Base-by-base conservation (phyloP, 2,113 vertebrate genomes). In the Rhabdornis inornatus region DNA sequence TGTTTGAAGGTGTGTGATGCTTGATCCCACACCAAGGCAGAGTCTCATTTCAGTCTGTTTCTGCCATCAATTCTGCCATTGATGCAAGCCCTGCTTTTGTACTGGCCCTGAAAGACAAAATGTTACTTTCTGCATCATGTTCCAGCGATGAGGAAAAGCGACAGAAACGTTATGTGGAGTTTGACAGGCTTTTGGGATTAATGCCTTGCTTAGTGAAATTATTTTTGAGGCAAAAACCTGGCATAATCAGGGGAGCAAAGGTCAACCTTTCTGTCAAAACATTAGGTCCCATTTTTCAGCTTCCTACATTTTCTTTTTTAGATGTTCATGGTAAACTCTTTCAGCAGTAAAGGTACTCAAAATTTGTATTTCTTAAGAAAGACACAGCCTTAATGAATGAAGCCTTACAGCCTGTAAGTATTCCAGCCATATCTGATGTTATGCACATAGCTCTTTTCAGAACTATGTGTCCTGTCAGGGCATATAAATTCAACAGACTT, bases 401-500 rank as follows among this genome's bases (percentile, higher is more conserved):
- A 93, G 45, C 22, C 16, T 70, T 89, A 40, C 28, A 94, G 53
- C 17, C 42, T 93, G 77, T 35, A 75, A 89, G 50, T 76, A 83
- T 94, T 94, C 65, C 39, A 90, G 79, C 39, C 37, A 79, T 94
- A 95, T 92, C 94, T 96, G 80, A 94, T 92, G 68, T 95, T 82
- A 80, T 75, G 17, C 77, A 92, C 53, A 86, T 31, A 87, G 70
- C 33, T 92, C 61, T 72, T 77, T 87, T 85, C 71, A 83, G 83
- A 96, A 90, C 83, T 83, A 2, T 56, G 69, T 93, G 47, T 70
- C 85, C 56, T 95, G 82, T 96, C 93, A 97, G 59, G 63, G 71
- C 81, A 81, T 57, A 96, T 92, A 96, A 97, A 95, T 95, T 94
- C 93, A 96, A 85, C 59, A 95, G 72, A 66, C 79, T 71, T 76